Base-by-base conservation (phyloP, 2,888 invertebrate genomes). In the Mylabris sibirica region DNA sequence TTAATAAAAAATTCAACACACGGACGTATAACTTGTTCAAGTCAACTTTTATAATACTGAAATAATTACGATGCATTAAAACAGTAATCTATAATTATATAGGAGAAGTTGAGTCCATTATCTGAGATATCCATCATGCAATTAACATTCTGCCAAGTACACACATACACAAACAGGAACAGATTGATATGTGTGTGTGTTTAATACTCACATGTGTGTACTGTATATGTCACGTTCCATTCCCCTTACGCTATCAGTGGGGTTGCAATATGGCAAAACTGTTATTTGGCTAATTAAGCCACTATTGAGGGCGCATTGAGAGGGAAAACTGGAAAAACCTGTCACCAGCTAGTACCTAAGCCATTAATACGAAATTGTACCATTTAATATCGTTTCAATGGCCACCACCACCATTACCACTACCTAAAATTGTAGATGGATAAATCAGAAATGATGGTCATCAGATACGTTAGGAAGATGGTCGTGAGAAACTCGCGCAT, bases 71-170 rank as follows among this genome's bases (percentile, higher is more conserved):
- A 64, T 53, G 64, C 69, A 74, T 76, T 74, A 73, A 77, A 75
- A 72, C 75, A 60, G 75, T 75, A 75, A 77, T 77, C 78, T 77
- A 74, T 78, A 79, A 79, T 79, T 77, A 77, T 77, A 77, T 69
- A 67, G 64, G 70, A 71, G 74, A 44, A 75, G 73, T 72, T 68
- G 59, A 67, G 75, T 68, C 74, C 74, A 78, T 77, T 77, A 78
- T 78, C 79, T 76, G 68, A 74, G 78, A 78, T 78, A 78, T 78
- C 75, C 78, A 80, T 80, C 79, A 77, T 74, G 76, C 77, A 79
- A 79, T 79, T 79, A 79, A 76, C 73, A 68, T 73, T 71, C 74
- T 76, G 78, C 78, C 78, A 78, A 71, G 67, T 74, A 72, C 76
- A 76, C 77, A 76, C 73, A 75, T 76, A 73, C 74, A 77, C 74